A percentile compares a stretch with the other conserved stretches of the same genome.
Conservation (phyloP, 2,113 vertebrate species). For the Limanda limanda region DNA sequence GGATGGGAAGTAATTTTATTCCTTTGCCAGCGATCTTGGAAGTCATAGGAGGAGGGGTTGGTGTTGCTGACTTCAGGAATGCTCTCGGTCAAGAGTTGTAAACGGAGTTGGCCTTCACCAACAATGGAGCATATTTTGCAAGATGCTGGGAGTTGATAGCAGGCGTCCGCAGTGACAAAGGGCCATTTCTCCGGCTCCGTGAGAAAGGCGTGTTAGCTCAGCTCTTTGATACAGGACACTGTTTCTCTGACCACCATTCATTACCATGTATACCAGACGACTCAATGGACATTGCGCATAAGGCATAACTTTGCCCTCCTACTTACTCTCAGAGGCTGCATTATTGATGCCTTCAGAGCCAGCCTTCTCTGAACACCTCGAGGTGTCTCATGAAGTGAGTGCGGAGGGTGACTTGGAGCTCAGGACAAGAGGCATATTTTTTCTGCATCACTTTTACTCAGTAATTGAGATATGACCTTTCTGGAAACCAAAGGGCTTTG, state of each 20-base stretch:
- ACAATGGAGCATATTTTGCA: constrained; percentile 83
- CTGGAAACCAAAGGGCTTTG: constrained; percentile 45
- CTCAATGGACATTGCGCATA: constrained; percentile 92
- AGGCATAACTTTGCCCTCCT: constrained; percentile 91
- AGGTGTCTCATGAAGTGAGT: constrained; percentile 62
- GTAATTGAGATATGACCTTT: constrained; percentile 44
- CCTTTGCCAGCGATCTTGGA: constrained; percentile 24
- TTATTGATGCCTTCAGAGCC: constrained; percentile 46
- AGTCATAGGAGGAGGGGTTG: constrained; percentile 35
- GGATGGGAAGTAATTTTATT: constrained; percentile 9
- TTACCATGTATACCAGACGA: constrained; percentile 91
- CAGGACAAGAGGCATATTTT: constrained; percentile 15
- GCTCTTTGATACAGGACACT: constrained; percentile 86
- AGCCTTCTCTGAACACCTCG: constrained; percentile 56
- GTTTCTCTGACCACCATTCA: constrained; percentile 92
- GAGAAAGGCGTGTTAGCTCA: constrained; percentile 92
- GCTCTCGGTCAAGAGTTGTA: constrained; percentile 70
- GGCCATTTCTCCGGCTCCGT: constrained; percentile 81
- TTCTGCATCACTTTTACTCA: constrained; percentile 11
- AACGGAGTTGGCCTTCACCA: constrained; percentile 80
- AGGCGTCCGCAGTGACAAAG: constrained; percentile 81
- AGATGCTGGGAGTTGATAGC: constrained; percentile 78
- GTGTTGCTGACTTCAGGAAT: constrained; percentile 73
- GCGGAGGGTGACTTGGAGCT: constrained; percentile 15
- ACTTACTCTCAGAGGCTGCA: constrained; percentile 59